Conservation (phyloP, 2,888 invertebrate genomes). For the Leucania comma region DNA sequence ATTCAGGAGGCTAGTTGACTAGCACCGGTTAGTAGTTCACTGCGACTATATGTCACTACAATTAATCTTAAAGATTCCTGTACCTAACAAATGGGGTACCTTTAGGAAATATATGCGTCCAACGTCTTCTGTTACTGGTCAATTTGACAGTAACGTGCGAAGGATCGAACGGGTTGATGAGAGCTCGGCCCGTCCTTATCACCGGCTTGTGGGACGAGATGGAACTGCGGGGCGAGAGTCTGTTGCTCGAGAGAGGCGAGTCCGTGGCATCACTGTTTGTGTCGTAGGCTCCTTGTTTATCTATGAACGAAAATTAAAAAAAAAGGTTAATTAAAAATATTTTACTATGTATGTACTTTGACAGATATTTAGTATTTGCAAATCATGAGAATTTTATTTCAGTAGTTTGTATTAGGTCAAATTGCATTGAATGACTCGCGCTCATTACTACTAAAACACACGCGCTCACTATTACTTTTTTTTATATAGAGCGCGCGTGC, state of each 20-base stretch:
- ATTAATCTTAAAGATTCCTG: too few relatives aligned
- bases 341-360: too few relatives aligned
- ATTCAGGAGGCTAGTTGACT: too few relatives aligned
- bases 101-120: conserved; percentile 99
- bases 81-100: conserved; percentile 80
- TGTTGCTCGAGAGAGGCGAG: conserved; percentile 76
- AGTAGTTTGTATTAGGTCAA: too few relatives aligned
- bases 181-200: conserved; percentile 94
- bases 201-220: conserved; percentile 88
- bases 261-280: conserved; percentile 82
- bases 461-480: too few relatives aligned
- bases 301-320: conserved; percentile 66
- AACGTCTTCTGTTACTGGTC: conserved; percentile 98
- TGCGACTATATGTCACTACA: too few relatives aligned
- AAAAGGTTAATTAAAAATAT: neutral
- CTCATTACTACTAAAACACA: too few relatives aligned
- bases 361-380: too few relatives aligned
- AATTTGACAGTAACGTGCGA: conserved; percentile 99
- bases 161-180: conserved; percentile 99
- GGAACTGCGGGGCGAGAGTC: conserved; percentile 84
- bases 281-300: conserved; percentile 76
- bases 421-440: neutral
- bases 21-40: too few relatives aligned
- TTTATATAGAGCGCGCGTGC: too few relatives aligned
- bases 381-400: neutral